Evolutionary conservation across 92 coral and sea anemone species (phyloP), one percentile per base, ranked within the genome.

Genomic region (Epizoanthus rinbou): DNA sequence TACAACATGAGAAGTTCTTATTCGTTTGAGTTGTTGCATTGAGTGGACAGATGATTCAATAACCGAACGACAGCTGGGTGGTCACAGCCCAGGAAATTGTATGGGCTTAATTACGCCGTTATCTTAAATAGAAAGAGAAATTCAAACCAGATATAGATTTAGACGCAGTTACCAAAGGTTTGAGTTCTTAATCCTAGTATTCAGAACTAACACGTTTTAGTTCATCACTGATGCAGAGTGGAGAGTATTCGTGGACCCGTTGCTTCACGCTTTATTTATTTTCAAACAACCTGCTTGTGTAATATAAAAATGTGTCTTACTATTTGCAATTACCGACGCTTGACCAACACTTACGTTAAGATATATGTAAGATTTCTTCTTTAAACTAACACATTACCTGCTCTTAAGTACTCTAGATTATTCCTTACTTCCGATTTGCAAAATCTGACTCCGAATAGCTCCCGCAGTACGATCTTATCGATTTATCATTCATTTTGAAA

Each of bases 31-130:
- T 78, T 45, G 81, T 28, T 58, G 57, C 56, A 57, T 8, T 41
- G 54, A 76, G 69, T 60, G 47, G 82, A 78, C 82, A 78, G 82
- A 78, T 78, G 70, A 62, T 24, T 78, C 71, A 78, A 78, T 60
- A 22, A 62, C 70, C 18, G 31, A 59, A 28, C 47, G 43, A 78
- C 82, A 78, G 82, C 82, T 62, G 82, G 82, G 57, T 78, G 24
- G 82, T 69, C 57, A 59, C 43, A 41, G 66, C 58, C 56, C 4
- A 52, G 13, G 59, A 41, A 21, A n/a, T 52, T 60, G 70, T 25
- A 78, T 78, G 82, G 82, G 28, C 45, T 62, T 78, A 78, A 78
- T 78, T 78, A 78, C 17, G 8, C 73, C 73, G 50, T 25, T 67
- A 35, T 54, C 58, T 16, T 33, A 18, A 16, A 28, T 19, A 78